Percentiles rank a stretch among this genome's conserved stretches.
These are phyloP conservation scores for Meteorus colon DNA, from an alignment of 2,888 invertebrate species.

Conservation along the genomic window DNA sequence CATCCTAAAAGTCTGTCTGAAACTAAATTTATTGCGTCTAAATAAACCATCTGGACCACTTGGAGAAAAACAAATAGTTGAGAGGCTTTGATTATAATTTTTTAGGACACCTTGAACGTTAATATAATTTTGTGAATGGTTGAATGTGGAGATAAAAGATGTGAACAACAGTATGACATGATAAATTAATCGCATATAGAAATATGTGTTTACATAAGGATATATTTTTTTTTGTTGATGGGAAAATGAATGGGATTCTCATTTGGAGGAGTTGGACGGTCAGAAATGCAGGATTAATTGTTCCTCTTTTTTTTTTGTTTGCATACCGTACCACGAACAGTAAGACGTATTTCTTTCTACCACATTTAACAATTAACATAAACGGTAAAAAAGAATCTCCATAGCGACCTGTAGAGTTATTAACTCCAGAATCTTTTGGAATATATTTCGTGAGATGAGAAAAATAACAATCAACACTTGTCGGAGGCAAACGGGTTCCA, in stretches of 20 bases:
- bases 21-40: conserved; percentile 12
- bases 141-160: not conserved
- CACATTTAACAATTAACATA: not conserved
- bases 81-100: not conserved
- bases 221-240: not conserved
- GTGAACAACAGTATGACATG: not conserved
- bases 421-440: not conserved
- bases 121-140: not conserved
- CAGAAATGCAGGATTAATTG: not conserved
- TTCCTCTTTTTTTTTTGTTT: not conserved
- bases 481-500: not conserved
- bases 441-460: not conserved
- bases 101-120: not conserved
- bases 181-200: not conserved
- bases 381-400: not conserved
- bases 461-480: not conserved
- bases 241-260: not conserved
- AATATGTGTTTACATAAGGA: not conserved
- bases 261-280: not conserved
- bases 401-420: not conserved
- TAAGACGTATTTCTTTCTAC: not conserved
- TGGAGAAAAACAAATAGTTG: not conserved
- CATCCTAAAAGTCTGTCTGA: not conserved
- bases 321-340: not conserved
- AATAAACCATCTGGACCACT: conserved; percentile 1